A percentile compares a stretch with the other conserved stretches of the same genome.
Evolutionary conservation across 2,113 vertebrate species (phyloP).

Genomic region (Megaleporinus macrocephalus): DNA sequence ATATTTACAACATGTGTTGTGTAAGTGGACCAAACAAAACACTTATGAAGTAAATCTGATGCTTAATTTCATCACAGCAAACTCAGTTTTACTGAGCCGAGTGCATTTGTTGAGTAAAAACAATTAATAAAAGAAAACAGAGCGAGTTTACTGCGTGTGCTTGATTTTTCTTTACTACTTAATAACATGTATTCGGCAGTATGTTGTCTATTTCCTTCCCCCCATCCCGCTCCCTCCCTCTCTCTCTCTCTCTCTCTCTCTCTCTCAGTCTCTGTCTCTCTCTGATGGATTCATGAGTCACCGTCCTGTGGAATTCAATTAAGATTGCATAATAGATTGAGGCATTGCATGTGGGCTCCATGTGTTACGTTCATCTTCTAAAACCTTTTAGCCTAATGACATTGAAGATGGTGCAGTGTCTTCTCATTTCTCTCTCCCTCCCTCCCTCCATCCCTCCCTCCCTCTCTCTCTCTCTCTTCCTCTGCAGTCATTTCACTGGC

Average conservation of each 20-base stretch:
- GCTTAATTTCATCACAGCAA: no score
- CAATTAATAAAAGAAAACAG: no score
- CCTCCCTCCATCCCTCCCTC: background rate
- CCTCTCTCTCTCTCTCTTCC: constrained; percentile 28
- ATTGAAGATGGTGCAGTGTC: background rate
- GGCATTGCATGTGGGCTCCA: constrained; percentile 9
- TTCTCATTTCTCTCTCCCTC: constrained; percentile 30
- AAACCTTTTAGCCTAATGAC: constrained; percentile 62
- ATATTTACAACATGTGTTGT: no score
- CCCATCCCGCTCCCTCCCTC: background rate
- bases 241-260: background rate
- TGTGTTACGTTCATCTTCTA: constrained; percentile 37
- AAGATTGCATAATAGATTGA: constrained; percentile 32
- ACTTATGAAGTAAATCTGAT: no score
- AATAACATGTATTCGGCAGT: background rate
- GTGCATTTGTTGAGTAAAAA: no score
- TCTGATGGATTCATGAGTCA: constrained; percentile 41
- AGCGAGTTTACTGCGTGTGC: background rate
- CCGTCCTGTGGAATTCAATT: constrained; percentile 25
- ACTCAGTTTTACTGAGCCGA: no score
- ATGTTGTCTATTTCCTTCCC: background rate
- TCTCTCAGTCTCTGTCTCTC: background rate
- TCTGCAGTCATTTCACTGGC: constrained; percentile 17
- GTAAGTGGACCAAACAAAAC: no score
- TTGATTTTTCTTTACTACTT: background rate